phyloP scores from a whole-genome alignment of 2,797 vertebrate species.

The Tragelaphus eurycerus region DNA sequence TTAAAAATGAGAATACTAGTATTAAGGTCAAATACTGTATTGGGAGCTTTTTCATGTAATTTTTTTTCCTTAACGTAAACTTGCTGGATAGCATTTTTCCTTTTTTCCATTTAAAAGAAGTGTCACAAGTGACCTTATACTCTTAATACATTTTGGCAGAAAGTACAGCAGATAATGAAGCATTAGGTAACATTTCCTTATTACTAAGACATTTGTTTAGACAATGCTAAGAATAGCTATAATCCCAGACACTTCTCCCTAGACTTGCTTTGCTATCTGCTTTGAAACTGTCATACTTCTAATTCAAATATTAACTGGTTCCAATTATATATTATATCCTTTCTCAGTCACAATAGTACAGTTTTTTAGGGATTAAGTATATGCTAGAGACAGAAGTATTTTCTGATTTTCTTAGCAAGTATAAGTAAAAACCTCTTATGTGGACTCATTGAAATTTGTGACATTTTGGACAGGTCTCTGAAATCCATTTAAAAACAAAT shows the following conservation, averaged over 20 bases:
- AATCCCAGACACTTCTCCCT: slow-evolving; percentile 16
- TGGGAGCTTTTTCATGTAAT: background rate
- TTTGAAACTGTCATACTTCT: slow-evolving; percentile 26
- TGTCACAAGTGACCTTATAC: slow-evolving; percentile 26
- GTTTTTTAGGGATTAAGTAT: background rate
- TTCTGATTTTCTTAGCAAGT: slow-evolving; percentile 37
- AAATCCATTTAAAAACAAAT: background rate
- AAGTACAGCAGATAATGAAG: slow-evolving; percentile 32
- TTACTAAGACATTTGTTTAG: slow-evolving; percentile 53
- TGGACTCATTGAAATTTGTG: background rate
- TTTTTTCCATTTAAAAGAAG: slow-evolving; percentile 32
- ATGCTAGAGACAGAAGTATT: background rate
- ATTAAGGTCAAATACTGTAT: background rate
- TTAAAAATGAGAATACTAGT: background rate
- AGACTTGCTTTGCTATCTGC: slow-evolving; percentile 8
- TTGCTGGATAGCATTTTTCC: background rate
- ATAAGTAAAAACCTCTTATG: background rate
- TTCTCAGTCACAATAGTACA: background rate
- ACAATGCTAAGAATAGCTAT: slow-evolving; percentile 44
- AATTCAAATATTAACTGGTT: slow-evolving; percentile 31
- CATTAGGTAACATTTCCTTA: slow-evolving; percentile 54
- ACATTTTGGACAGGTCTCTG: background rate
- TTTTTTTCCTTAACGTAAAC: slow-evolving; percentile 5
- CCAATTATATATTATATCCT: background rate
- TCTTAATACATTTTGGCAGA: slow-evolving; percentile 53